A percentile compares a stretch with the other conserved stretches of the same genome.
Evolutionary conservation across 2,888 invertebrate species (phyloP).

Genomic region (Exephanes ischioxanthus): DNA sequence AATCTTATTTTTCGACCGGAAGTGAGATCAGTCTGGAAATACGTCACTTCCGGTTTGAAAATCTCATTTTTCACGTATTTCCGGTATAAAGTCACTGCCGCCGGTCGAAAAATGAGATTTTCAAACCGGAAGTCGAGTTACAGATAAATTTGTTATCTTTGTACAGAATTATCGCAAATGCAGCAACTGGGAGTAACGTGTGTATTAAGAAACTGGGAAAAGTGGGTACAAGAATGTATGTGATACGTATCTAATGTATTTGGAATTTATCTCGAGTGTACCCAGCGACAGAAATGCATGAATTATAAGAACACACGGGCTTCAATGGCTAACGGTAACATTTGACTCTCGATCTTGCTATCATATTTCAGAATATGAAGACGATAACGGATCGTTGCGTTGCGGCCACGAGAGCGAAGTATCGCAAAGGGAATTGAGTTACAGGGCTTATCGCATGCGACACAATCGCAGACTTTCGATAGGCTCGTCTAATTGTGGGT

Average conservation of each 20-base stretch:
- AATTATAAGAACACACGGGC: neutral
- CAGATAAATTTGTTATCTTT: too few relatives aligned
- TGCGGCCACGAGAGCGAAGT: neutral
- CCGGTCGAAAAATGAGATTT: too few relatives aligned
- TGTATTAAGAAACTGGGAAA: too few relatives aligned
- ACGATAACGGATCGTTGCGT: constrained; percentile 38
- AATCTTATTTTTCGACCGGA: too few relatives aligned
- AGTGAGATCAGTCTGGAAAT: too few relatives aligned
- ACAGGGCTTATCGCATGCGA: constrained; percentile 26
- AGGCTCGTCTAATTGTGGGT: neutral
- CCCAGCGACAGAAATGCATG: neutral
- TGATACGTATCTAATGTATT: neutral
- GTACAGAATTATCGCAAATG: too few relatives aligned
- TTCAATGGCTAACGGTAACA: constrained; percentile 21
- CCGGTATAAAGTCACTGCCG: too few relatives aligned
- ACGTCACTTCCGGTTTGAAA: too few relatives aligned
- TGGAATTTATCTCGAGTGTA: neutral
- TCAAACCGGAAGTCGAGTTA: too few relatives aligned
- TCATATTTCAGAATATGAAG: constrained; percentile 54
- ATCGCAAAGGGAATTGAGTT: constrained; percentile 38
- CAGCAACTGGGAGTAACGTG: too few relatives aligned
- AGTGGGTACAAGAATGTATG: too few relatives aligned
- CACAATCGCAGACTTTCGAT: neutral
- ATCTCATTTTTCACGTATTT: too few relatives aligned
- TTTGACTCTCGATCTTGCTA: constrained; percentile 51